Evolutionary conservation across 2,888 invertebrate genomes (phyloP).

Genomic region (Eupithecia vulgata): DNA sequence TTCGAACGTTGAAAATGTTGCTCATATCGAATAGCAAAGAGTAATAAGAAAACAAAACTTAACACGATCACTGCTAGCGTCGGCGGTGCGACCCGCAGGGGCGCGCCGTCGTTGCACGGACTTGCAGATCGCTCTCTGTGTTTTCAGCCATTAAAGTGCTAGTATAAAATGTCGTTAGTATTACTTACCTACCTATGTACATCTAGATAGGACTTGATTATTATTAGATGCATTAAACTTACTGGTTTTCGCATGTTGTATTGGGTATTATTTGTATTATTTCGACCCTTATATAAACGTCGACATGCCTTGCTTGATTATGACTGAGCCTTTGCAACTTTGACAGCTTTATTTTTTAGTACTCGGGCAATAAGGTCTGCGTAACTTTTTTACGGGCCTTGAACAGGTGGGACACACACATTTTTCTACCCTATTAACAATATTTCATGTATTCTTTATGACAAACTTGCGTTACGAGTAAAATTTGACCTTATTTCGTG

Average conservation of each 20-base stretch:
- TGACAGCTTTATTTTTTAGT: constrained; percentile 44
- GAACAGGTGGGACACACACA: constrained; percentile 12
- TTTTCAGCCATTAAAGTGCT: too few species aligned
- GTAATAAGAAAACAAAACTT: not conserved
- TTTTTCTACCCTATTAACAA: not conserved
- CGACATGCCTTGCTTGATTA: not conserved
- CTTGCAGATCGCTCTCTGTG: too few species aligned
- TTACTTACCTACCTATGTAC: too few species aligned
- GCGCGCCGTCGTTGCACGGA: too few species aligned
- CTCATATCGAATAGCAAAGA: not conserved
- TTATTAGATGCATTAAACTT: too few species aligned
- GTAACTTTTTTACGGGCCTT: constrained; percentile 37
- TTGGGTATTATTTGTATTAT: not conserved
- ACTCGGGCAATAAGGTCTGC: constrained; percentile 41
- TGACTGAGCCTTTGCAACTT: constrained; percentile 38
- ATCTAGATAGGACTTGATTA: too few species aligned
- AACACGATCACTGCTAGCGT: too few species aligned
- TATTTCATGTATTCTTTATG: not conserved
- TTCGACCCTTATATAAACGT: constrained; percentile 9
- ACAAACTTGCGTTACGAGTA: not conserved
- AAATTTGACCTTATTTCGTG: not conserved
- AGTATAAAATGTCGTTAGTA: too few species aligned
- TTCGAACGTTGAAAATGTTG: too few species aligned
- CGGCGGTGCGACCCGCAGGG: too few species aligned
- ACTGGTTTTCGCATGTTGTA: not conserved